Base-by-base conservation (phyloP, 2,113 vertebrate species). In the Tympanuchus pallidicinctus region DNA sequence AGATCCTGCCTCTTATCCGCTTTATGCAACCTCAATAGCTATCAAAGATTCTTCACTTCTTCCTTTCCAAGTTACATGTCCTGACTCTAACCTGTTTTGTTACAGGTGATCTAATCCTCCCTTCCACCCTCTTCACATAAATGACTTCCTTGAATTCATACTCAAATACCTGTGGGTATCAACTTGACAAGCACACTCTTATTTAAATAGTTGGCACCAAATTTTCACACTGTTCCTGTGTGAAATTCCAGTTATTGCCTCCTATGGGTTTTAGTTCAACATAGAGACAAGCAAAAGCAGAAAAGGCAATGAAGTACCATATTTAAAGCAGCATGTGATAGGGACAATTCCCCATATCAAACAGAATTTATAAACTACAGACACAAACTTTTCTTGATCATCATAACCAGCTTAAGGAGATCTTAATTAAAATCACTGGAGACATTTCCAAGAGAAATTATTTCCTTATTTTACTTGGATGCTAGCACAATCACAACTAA, bases 281-380 rank as follows among this genome's bases (percentile, higher is more conserved):
- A 42, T 16, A 15, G 32, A 79, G 40, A 78, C 30, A 67, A 89
- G 47, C 48, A 24, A 59, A 87, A 87, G 38, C 16, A 93, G 81
- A 87, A 72, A 90, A 88, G 30, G 66, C n/a, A 85, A 82, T 36
- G 65, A 86, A 61, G 13, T 36, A 36, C 71, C 16, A 43, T 30
- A n/a, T 40, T 69, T 82, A 85, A 79, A 80, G 66, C 28, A 40
- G n/a, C 78, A 22, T 79, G 72, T 65, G 48, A 59, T 19, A 64
- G 13, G 13, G n/a, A 91, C 12, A 83, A 59, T 80, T 20, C 45
- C 74, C 72, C 73, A 8, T 77, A 93, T 86, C 60, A 93, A 91
- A 74, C 25, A 83, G 90, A 91, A 94, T 92, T 93, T 74, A 78
- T 83, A 67, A 96, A 82, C 60, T 70, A 17, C 45, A 67, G 81